Evolutionary conservation across 2,888 invertebrate genomes (phyloP).

Genomic region (Stegana nigrithorax): DNA sequence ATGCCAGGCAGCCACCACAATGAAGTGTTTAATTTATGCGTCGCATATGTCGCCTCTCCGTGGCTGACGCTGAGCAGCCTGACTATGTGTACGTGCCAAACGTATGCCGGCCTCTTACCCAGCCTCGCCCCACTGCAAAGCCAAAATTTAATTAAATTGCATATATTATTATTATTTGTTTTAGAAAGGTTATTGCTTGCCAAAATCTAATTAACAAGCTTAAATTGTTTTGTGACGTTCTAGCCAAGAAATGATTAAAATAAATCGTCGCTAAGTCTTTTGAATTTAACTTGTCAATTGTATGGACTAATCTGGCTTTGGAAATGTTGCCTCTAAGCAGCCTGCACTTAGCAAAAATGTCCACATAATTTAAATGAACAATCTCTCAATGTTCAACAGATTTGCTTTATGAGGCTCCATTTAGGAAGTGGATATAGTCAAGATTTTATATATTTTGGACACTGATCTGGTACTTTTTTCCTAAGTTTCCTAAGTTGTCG

Average conservation of each 20-base stretch:
- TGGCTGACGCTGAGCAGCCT: neutral
- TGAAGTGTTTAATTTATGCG: slow-evolving; percentile 57
- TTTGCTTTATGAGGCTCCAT: too few relatives aligned
- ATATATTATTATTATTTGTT: neutral
- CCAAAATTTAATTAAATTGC: slow-evolving; percentile 57
- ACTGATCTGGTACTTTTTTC: too few relatives aligned
- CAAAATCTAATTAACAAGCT: neutral
- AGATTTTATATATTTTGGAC: too few relatives aligned
- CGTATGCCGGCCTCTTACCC: slow-evolving; percentile 13
- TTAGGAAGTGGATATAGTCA: too few relatives aligned
- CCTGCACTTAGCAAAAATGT: too few relatives aligned
- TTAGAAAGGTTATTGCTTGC: neutral
- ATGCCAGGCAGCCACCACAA: slow-evolving; percentile 22
- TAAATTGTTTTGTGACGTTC: too few relatives aligned
- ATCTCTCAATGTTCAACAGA: too few relatives aligned
- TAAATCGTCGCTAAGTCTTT: neutral
- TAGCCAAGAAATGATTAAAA: neutral
- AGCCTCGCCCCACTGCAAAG: slow-evolving; percentile 23
- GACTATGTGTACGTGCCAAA: slow-evolving; percentile 20
- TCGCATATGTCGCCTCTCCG: slow-evolving; percentile 48
- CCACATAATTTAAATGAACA: too few relatives aligned
- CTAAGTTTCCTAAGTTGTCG: too few relatives aligned
- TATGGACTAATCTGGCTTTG: neutral
- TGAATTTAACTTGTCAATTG: neutral
- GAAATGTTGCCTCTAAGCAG: too few relatives aligned